Base-by-base conservation (phyloP, 2,888 invertebrate species). In the Heliconius cydno region DNA sequence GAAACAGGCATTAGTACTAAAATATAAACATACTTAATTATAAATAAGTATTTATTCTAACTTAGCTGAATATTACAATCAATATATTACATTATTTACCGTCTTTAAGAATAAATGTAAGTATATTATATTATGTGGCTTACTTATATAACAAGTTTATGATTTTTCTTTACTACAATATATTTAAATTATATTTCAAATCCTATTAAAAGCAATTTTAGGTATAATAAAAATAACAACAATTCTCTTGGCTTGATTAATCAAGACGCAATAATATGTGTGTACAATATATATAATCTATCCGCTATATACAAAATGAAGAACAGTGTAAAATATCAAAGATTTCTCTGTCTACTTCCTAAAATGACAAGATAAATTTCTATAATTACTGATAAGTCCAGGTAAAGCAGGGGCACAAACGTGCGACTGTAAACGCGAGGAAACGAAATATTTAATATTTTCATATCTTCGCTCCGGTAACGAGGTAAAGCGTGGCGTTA, bases 31-130 rank as follows among this genome's bases (percentile, higher is more conserved):
- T 80, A 34, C 34, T 34, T 34, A 82, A 71, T 67, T 79, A 83
- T 84, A 84, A 84, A 84, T 84, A 28, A 28, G 28, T 28, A 84
- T 82, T 78, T 82, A 81, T 34, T 68, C 77, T 82, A 80, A 66
- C 71, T 78, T 78, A 81, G 22, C 12, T 76, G 34, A 68, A 68
- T 73, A 74, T 77, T 79, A 75, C 30, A 79, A 68, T 68, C 10
- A 22, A 38, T 41, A 68, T 68, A 68, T 68, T 68, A 67, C 67
- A 67, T n/a, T 13, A 41, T 70, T 41, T 70, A 70, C 25, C 6
- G 22, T 30, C 52, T 72, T 22, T 30, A 52, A 52, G 46, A 4
- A 19, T 28, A 15, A 12, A 46, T 52, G n/a, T 67, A 76, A 6
- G 52, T 10, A 63, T 30, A 63, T n/a, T 4, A 60, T 60, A 60